Evolutionary conservation across 2,797 vertebrate genomes (phyloP).

Genomic region (Tenualosa ilisha): DNA sequence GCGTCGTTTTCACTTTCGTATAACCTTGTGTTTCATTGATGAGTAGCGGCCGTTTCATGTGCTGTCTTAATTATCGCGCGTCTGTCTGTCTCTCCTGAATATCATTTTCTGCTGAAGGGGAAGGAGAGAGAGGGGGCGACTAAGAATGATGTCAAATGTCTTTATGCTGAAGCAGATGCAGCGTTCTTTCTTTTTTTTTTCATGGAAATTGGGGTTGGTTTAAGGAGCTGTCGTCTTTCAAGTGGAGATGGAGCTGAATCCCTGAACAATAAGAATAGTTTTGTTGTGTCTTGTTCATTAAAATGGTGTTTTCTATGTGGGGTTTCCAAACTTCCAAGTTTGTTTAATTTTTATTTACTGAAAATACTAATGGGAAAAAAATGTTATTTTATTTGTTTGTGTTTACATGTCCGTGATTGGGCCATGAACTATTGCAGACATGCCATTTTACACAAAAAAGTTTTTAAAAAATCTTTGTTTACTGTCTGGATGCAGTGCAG

Average conservation of each 20-base stretch:
- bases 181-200: background rate
- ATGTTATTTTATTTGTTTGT: background rate
- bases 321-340: background rate
- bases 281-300: background rate
- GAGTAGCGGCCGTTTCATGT: slow-evolving; percentile 48
- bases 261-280: background rate
- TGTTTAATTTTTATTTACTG: background rate
- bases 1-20: slow-evolving; percentile 44
- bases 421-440: no score
- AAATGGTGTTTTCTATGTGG: background rate
- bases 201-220: background rate
- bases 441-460: background rate
- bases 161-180: background rate
- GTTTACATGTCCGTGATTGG: background rate
- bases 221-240: background rate
- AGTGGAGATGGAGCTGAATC: background rate
- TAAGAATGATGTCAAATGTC: background rate
- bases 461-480: background rate
- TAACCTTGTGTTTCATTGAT: slow-evolving; percentile 51
- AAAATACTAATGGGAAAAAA: background rate
- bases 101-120: slow-evolving; percentile 41
- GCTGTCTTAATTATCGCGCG: slow-evolving; percentile 48
- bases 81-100: slow-evolving; percentile 46
- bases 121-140: background rate
- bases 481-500: background rate